Conservation (phyloP, 2,797 vertebrate genomes). For the Urocyon cinereoargenteus region DNA sequence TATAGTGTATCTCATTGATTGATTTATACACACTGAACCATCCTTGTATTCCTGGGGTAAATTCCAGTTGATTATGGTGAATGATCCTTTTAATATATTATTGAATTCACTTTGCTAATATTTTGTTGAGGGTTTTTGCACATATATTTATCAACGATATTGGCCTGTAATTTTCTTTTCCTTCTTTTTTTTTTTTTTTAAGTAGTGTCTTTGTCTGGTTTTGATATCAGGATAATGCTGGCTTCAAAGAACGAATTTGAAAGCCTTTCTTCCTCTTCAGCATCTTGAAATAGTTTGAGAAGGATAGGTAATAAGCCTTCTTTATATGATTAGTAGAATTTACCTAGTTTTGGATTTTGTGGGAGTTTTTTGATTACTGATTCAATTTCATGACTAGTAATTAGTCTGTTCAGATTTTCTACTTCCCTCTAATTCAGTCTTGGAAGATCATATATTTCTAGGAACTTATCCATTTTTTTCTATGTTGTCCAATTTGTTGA, state of each 20-base stretch:
- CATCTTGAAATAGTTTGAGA: not conserved
- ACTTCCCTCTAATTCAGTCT: not conserved
- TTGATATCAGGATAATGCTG: not conserved
- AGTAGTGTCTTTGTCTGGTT: not conserved
- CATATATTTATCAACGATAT: not conserved
- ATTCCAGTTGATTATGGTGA: not conserved
- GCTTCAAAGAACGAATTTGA: not conserved
- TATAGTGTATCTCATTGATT: not conserved
- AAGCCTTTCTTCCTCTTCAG: not conserved
- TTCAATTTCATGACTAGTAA: not conserved
- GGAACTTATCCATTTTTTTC: not conserved
- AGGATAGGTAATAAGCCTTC: not conserved
- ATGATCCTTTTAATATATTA: not conserved
- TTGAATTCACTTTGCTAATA: not conserved
- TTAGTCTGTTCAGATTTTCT: not conserved
- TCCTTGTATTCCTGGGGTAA: not conserved
- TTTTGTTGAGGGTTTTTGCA: not conserved
- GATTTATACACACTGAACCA: not conserved
- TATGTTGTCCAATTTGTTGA: not conserved
- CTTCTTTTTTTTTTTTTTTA: not conserved
- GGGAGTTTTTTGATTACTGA: not conserved
- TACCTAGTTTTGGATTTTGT: not conserved
- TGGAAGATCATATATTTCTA: not conserved
- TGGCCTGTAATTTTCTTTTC: not conserved
- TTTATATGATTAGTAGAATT: not conserved